Evolutionary conservation across 2,797 vertebrate genomes (phyloP).

Genomic region (Hippoglossus hippoglossus): DNA sequence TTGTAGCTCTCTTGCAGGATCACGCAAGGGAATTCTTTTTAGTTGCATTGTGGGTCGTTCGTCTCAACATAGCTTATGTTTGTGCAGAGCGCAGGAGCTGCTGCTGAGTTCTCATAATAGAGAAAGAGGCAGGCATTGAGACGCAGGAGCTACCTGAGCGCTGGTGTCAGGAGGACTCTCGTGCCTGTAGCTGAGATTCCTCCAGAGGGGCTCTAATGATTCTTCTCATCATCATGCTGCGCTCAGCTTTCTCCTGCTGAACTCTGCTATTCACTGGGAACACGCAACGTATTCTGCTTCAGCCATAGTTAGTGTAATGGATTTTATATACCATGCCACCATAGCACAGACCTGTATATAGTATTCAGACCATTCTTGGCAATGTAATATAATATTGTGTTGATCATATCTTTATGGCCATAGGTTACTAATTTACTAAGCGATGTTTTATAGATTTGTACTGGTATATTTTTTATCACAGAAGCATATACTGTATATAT

Average conservation of each 20-base stretch:
- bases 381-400: no score
- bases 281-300: not conserved
- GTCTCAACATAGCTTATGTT: not conserved
- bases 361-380: not conserved
- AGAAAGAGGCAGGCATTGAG: not conserved
- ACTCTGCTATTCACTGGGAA: constrained; percentile 21
- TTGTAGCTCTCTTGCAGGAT: not conserved
- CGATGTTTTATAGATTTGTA: not conserved
- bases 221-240: constrained; percentile 30
- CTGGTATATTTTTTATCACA: not conserved
- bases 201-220: constrained; percentile 44
- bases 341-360: not conserved
- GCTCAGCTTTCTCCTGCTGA: constrained; percentile 21
- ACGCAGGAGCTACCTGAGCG: constrained; percentile 27
- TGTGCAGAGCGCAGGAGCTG: constrained; percentile 5
- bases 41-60: no score
- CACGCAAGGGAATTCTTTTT: not conserved
- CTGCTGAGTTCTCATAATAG: constrained; percentile 19
- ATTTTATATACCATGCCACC: not conserved
- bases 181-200: constrained; percentile 33
- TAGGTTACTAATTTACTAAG: not conserved
- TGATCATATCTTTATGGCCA: no score
- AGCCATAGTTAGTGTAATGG: not conserved
- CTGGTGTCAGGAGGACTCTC: constrained; percentile 26
- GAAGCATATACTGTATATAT: not conserved